phyloP scores from a whole-genome alignment of 2,113 vertebrate species.

The Scophthalmus maximus region DNA sequence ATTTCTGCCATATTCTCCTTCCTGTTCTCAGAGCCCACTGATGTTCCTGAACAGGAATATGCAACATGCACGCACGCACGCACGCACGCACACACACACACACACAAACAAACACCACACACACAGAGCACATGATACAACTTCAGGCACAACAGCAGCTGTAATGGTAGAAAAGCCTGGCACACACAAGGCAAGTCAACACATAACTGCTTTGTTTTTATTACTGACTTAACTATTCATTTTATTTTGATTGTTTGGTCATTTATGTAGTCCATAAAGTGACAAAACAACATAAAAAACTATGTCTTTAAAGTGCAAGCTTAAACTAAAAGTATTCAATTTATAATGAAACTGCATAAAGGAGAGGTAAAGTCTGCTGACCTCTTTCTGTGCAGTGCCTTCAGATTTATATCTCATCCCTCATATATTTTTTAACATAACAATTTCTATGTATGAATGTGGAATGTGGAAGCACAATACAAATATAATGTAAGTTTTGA shows the following conservation, averaged over 20 bases:
- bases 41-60: constrained; percentile 40
- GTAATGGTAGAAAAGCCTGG: not conserved
- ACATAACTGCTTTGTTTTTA: not conserved
- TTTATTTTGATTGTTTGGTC: not conserved
- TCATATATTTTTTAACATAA: no score
- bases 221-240: not conserved
- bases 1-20: constrained; percentile 71
- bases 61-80: constrained; percentile 11
- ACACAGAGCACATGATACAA: constrained; percentile 58
- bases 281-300: no score
- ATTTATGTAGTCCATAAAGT: no score
- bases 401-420: no score
- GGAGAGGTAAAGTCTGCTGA: not conserved
- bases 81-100: no score
- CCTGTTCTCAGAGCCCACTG: constrained; percentile 58
- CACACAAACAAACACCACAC: no score
- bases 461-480: no score
- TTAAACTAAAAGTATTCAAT: not conserved
- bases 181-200: not conserved
- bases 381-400: no score
- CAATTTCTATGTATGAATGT: no score
- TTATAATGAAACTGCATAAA: not conserved
- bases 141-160: constrained; percentile 25
- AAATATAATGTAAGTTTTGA: no score
- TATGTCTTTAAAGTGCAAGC: no score